A percentile compares a stretch with the other conserved stretches of the same genome.
phyloP scores from a whole-genome alignment of 1,140 invertebrate genomes.

The Brachionus angularis region DNA sequence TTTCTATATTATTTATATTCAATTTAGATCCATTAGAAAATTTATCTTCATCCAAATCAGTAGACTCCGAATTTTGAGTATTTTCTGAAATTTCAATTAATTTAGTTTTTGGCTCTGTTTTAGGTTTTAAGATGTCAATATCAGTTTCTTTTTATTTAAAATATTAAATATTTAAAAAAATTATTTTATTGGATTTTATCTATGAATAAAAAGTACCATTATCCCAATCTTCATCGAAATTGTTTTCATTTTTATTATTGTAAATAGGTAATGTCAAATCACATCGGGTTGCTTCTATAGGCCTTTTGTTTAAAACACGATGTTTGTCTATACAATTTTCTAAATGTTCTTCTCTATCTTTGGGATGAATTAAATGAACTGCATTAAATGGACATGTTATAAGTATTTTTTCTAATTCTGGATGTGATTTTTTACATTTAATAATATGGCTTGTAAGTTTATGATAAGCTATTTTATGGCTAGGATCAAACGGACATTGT shows the following conservation, averaged over 20 bases:
- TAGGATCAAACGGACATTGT: slow-evolving; percentile 7
- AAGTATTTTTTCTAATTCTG: not conserved
- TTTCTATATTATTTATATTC: too few species aligned
- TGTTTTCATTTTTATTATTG: not conserved
- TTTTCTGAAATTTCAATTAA: not conserved
- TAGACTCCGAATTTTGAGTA: not conserved
- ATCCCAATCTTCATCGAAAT: slow-evolving; percentile 11
- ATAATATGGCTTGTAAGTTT: slow-evolving; percentile 11
- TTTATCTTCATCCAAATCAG: too few species aligned
- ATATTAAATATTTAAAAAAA: too few species aligned
- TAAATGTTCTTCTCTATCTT: slow-evolving; percentile 20
- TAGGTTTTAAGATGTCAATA: not conserved
- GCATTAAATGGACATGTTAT: slow-evolving; percentile 17
- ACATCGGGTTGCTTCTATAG: not conserved
- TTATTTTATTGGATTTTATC: too few species aligned
- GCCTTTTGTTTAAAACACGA: not conserved
- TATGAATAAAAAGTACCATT: too few species aligned
- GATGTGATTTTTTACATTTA: slow-evolving; percentile 31
- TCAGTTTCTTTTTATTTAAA: not conserved
- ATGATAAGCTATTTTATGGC: slow-evolving; percentile 1
- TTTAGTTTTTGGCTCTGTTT: not conserved
- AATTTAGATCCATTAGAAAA: too few species aligned
- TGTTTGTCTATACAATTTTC: slow-evolving; percentile 16
- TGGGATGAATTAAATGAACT: not conserved
- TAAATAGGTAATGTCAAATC: not conserved